These are phyloP conservation scores for Phoxinus dragarum DNA, from an alignment of 2,797 vertebrate genomes.

Conservation along the genomic window DNA sequence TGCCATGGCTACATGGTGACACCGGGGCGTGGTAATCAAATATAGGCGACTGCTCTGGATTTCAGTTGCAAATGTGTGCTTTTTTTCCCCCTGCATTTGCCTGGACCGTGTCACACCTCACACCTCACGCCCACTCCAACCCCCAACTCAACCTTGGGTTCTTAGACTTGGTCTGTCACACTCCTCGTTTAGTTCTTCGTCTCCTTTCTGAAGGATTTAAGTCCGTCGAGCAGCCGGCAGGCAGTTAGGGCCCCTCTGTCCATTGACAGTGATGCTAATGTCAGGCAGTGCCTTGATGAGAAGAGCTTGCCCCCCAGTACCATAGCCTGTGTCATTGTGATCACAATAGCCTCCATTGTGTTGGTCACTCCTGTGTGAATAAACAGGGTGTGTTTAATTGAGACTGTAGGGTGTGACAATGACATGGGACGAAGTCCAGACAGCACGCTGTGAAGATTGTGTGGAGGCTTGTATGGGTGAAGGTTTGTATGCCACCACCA, in stretches of 20 bases:
- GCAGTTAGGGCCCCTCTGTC: slow-evolving; percentile 66
- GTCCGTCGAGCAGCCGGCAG: slow-evolving; percentile 57
- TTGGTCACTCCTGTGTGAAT: slow-evolving; percentile 71
- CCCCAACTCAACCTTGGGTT: slow-evolving; percentile 47
- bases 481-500: slow-evolving; percentile 15
- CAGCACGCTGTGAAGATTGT: slow-evolving; percentile 46
- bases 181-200: slow-evolving; percentile 53
- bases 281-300: slow-evolving; percentile 72
- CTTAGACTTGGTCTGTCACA: slow-evolving; percentile 40
- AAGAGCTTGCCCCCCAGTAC: slow-evolving; percentile 64
- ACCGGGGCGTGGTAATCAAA: slow-evolving; percentile 82
- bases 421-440: slow-evolving; percentile 53
- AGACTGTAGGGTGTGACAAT: slow-evolving; percentile 66
- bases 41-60: slow-evolving; percentile 71
- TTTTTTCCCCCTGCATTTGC: slow-evolving; percentile 42
- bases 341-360: slow-evolving; percentile 77
- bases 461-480: slow-evolving; percentile 30
- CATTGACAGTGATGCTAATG: slow-evolving; percentile 72
- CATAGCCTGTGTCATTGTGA: slow-evolving; percentile 64
- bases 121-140: slow-evolving; percentile 50
- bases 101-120: slow-evolving; percentile 50
- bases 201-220: slow-evolving; percentile 65
- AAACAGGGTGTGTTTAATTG: slow-evolving; percentile 78
- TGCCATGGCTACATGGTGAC: slow-evolving; percentile 83
- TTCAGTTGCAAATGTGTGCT: slow-evolving; percentile 75